Conservation (phyloP, 2,888 invertebrate genomes). For the Mythimna lalbum region DNA sequence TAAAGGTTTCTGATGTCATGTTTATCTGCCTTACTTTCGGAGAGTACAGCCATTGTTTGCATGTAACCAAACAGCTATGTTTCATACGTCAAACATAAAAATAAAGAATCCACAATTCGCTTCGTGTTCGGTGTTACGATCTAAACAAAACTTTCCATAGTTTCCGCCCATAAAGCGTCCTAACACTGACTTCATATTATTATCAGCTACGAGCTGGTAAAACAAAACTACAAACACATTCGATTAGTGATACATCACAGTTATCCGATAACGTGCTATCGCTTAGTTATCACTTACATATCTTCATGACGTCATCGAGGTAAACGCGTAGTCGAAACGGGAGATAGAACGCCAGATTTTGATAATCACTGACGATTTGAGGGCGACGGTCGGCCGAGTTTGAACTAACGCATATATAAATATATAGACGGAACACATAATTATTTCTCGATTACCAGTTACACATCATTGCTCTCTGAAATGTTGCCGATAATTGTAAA, state of each 20-base stretch:
- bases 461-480: constrained; percentile 27
- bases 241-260: constrained; percentile 87
- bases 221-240: constrained; percentile 78
- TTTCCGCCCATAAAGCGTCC: constrained; percentile 17
- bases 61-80: background rate
- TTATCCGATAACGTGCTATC: constrained; percentile 81
- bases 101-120: constrained; percentile 7
- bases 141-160: constrained; percentile 47
- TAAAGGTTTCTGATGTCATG: constrained; percentile 1
- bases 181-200: constrained; percentile 50
- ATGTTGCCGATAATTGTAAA: constrained; percentile 21
- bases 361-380: constrained; percentile 56
- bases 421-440: constrained; percentile 50
- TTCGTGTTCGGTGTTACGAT: background rate
- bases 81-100: constrained; percentile 11
- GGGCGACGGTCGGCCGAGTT: constrained; percentile 36
- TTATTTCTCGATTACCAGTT: constrained; percentile 46
- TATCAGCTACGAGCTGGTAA: constrained; percentile 62
- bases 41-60: constrained; percentile 1
- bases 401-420: constrained; percentile 43
- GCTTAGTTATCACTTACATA: constrained; percentile 62
- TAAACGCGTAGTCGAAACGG: constrained; percentile 64
- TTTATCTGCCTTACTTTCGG: background rate
- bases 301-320: constrained; percentile 78
- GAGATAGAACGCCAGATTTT: constrained; percentile 64